Conservation (phyloP, 2,888 invertebrate genomes). For the Leptogaster cylindrica region DNA sequence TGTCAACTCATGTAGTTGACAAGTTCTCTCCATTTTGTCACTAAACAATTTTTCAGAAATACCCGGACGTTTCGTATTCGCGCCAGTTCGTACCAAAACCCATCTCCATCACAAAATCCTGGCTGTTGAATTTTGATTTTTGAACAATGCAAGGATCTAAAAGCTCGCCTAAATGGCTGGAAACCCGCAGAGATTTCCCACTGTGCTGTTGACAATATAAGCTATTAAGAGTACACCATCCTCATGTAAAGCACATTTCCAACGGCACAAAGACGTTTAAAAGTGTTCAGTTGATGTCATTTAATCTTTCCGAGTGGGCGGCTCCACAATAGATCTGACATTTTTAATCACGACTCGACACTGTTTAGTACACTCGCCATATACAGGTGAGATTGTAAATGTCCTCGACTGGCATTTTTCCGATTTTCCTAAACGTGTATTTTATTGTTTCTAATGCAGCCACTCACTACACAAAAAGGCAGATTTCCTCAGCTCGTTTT, state of each 20-base stretch:
- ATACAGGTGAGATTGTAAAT: too few species aligned
- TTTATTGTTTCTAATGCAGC: too few species aligned
- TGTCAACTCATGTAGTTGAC: conserved; percentile 37
- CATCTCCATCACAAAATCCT: not conserved
- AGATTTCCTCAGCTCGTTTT: too few species aligned
- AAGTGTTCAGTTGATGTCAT: conserved; percentile 29
- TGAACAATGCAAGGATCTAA: conserved; percentile 5
- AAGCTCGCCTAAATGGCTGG: conserved; percentile 5
- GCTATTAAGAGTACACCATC: conserved; percentile 17
- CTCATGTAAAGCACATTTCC: not conserved
- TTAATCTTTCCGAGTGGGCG: not conserved
- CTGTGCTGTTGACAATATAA: conserved; percentile 12
- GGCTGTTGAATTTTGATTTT: conserved; percentile 7
- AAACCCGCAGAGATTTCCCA: conserved; percentile 28
- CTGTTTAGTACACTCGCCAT: too few species aligned
- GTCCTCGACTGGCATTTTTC: too few species aligned
- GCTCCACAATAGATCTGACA: conserved; percentile 7
- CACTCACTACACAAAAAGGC: too few species aligned
- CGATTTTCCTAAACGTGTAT: too few species aligned
- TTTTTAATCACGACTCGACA: conserved; percentile 35
- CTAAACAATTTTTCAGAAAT: conserved; percentile 9
- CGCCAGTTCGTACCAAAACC: not conserved
- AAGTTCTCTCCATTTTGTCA: conserved; percentile 35
- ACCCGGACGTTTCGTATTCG: conserved; percentile 12
- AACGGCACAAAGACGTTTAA: not conserved